Conservation (phyloP, 2,888 invertebrate genomes). For the Lysandra coridon region DNA sequence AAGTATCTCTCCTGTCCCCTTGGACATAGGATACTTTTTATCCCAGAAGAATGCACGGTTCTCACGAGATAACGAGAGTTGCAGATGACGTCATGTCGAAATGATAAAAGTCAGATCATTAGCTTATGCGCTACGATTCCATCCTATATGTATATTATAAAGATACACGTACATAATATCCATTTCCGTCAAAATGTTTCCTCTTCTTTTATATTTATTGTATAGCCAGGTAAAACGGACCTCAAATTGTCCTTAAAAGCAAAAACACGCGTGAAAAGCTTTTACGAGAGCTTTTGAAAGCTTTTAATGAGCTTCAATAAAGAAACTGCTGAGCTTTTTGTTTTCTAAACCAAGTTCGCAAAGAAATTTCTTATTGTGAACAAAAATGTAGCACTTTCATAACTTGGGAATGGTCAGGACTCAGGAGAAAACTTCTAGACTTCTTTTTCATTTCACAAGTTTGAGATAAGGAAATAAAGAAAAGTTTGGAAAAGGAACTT, state of each 20-base stretch:
- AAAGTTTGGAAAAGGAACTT: background rate
- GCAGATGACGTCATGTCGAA: too few species aligned
- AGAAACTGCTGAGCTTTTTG: background rate
- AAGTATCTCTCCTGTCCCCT: too few species aligned
- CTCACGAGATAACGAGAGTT: too few species aligned
- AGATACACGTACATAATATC: too few species aligned
- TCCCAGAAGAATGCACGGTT: too few species aligned
- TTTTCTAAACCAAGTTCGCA: background rate
- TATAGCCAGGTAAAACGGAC: background rate
- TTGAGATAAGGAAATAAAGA: background rate
- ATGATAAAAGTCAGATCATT: too few species aligned
- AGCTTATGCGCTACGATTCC: too few species aligned
- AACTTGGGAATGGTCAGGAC: background rate
- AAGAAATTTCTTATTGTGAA: background rate
- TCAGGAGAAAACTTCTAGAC: background rate
- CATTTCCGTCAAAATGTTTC: background rate
- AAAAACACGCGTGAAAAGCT: background rate
- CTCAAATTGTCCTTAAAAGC: background rate
- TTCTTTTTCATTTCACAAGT: conserved; percentile 1
- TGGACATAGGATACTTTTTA: too few species aligned
- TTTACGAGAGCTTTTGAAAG: background rate
- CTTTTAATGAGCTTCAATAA: background rate
- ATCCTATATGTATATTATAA: too few species aligned
- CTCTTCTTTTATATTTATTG: background rate
- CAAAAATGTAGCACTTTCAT: background rate